A percentile compares a stretch with the other conserved stretches of the same genome.
These are phyloP conservation scores for Hyles vespertilio DNA, from an alignment of 1,140 invertebrate genomes.

Conservation along the genomic window DNA sequence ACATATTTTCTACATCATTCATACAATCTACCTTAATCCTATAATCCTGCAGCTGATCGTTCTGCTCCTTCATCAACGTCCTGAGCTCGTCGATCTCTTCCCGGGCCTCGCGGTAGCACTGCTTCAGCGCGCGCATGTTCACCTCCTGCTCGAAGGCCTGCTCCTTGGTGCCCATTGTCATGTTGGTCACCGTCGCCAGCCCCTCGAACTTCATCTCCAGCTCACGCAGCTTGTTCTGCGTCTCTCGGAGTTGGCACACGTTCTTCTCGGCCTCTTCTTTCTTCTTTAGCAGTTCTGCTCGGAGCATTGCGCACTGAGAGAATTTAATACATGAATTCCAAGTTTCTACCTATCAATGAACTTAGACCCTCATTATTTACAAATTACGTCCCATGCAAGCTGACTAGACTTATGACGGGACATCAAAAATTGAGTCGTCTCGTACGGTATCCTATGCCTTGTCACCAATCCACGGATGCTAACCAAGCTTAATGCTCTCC, in stretches of 20 bases:
- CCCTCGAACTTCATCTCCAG: constrained; percentile 67
- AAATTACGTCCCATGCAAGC: no score
- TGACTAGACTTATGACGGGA: no score
- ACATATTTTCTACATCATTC: no score
- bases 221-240: constrained; percentile 53
- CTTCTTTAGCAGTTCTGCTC: constrained; percentile 50
- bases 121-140: constrained; percentile 77
- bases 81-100: constrained; percentile 82
- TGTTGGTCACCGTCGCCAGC: constrained; percentile 54
- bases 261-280: constrained; percentile 66
- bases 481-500: no score
- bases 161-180: constrained; percentile 76
- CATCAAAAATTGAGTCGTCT: no score
- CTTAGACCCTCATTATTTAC: no score
- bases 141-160: constrained; percentile 81
- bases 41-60: constrained; percentile 83
- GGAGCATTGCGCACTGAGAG: constrained; percentile 55
- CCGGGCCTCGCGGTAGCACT: constrained; percentile 79
- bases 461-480: no score
- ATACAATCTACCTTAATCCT: constrained; percentile 78
- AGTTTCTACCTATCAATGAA: no score
- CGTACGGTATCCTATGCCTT: no score
- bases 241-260: constrained; percentile 56
- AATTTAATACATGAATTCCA: no score
- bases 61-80: constrained; percentile 81